Conservation (phyloP, 2,797 vertebrate species). For the Anguilla anguilla region DNA sequence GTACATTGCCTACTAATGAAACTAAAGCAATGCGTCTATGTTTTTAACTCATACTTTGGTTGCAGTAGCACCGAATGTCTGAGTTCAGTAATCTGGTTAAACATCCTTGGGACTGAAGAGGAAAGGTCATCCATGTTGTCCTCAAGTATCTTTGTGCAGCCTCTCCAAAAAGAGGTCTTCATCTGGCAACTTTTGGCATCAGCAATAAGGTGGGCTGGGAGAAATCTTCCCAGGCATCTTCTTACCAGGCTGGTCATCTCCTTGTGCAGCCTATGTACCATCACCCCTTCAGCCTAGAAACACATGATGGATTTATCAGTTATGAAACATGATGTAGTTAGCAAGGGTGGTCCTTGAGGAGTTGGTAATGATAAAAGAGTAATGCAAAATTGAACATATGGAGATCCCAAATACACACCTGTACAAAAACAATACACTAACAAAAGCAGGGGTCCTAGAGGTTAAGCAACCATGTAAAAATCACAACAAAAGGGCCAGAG, state of each 20-base stretch:
- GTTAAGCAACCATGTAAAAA: no score
- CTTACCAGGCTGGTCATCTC: background rate
- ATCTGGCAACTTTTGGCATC: background rate
- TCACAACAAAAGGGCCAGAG: no score
- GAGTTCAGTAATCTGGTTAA: background rate
- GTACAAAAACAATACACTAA: no score
- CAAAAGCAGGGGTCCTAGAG: no score
- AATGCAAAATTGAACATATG: no score
- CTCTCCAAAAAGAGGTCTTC: background rate
- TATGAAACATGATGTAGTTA: background rate
- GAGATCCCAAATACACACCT: no score
- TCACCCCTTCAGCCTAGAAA: conserved; percentile 1
- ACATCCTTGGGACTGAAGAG: background rate
- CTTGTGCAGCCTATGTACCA: background rate
- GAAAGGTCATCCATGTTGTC: background rate
- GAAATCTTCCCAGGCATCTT: background rate
- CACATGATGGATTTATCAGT: background rate
- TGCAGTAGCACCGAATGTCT: no score
- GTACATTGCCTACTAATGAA: no score
- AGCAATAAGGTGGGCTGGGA: background rate
- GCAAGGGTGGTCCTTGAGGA: background rate
- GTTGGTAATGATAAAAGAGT: no score
- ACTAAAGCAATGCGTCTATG: no score
- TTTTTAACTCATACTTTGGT: no score
- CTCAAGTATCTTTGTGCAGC: background rate